Conservation (phyloP, 2,888 invertebrate genomes). For the Bellardia pandia region DNA sequence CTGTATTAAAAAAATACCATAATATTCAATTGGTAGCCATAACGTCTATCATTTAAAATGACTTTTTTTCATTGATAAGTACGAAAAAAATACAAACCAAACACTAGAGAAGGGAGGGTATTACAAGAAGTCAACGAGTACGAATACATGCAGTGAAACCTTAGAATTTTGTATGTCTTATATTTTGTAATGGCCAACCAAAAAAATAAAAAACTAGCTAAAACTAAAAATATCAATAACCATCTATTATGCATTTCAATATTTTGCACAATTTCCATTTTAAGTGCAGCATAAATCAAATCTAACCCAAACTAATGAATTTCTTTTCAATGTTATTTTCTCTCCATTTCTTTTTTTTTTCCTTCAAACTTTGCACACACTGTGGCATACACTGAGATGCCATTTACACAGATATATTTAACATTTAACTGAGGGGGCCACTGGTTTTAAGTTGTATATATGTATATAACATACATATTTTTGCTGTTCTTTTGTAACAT, state of each 20-base stretch:
- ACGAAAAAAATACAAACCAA: conserved; percentile 17
- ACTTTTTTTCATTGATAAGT: conserved; percentile 55
- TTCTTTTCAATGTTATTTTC: conserved; percentile 68
- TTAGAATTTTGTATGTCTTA: conserved; percentile 8
- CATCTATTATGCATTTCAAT: conserved; percentile 74
- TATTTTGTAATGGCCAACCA: conserved; percentile 51
- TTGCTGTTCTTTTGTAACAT: conserved; percentile 39
- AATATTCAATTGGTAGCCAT: conserved; percentile 64
- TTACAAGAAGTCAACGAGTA: neutral
- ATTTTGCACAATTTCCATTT: conserved; percentile 74
- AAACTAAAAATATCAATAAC: conserved; percentile 73
- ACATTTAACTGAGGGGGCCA: conserved; percentile 36
- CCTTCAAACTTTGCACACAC: conserved; percentile 49
- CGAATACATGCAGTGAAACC: conserved; percentile 17
- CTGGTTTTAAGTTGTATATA: conserved; percentile 24
- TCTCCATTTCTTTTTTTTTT: conserved; percentile 10
- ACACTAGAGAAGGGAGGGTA: neutral
- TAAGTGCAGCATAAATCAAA: conserved; percentile 75
- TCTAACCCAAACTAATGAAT: conserved; percentile 73
- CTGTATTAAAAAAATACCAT: conserved; percentile 34
- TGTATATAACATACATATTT: neutral
- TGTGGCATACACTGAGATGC: conserved; percentile 46
- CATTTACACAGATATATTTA: conserved; percentile 61
- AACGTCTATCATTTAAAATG: conserved; percentile 66
- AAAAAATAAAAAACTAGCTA: conserved; percentile 24